These are phyloP conservation scores for Drosophila arizonae DNA, from an alignment of 1,140 invertebrate species.

Conservation along the genomic window DNA sequence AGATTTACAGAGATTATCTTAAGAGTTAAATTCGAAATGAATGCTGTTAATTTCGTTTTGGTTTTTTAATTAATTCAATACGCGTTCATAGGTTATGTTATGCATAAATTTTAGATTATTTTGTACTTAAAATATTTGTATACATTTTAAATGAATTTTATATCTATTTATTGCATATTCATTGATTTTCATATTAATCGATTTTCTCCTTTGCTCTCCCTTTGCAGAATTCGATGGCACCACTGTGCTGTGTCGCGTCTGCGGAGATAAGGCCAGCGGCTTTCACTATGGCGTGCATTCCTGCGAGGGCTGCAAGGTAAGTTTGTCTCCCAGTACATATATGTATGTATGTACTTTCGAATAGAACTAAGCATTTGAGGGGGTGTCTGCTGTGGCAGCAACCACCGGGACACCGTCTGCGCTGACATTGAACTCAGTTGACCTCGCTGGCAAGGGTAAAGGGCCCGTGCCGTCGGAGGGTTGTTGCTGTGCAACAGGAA, in stretches of 20 bases:
- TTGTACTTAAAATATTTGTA: too few species aligned
- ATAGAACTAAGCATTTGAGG: background rate
- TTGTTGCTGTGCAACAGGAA: slow-evolving; percentile 11
- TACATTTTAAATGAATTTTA: background rate
- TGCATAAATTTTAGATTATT: too few species aligned
- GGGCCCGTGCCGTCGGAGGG: slow-evolving; percentile 22
- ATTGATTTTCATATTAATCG: slow-evolving; percentile 18
- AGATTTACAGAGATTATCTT: background rate
- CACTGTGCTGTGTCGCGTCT: slow-evolving; percentile 98
- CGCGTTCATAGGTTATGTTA: too few species aligned
- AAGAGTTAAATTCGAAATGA: too few species aligned
- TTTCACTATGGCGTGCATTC: slow-evolving; percentile 99
- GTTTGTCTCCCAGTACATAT: slow-evolving; percentile 64
- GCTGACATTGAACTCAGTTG: slow-evolving; percentile 78
- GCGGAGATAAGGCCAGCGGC: slow-evolving; percentile 99
- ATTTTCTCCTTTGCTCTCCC: slow-evolving; percentile 58
- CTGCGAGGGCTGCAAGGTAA: slow-evolving; percentile 99
- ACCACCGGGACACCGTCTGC: slow-evolving; percentile 35
- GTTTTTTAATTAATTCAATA: too few species aligned
- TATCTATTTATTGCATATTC: background rate
- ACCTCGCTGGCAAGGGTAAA: slow-evolving; percentile 38
- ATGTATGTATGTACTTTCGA: too few species aligned
- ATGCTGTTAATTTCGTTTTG: too few species aligned
- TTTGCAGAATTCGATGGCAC: slow-evolving; percentile 99
- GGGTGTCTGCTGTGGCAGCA: slow-evolving; percentile 38